These are phyloP conservation scores for Apotomis capreana DNA, from an alignment of 2,888 invertebrate species.

Conservation along the genomic window DNA sequence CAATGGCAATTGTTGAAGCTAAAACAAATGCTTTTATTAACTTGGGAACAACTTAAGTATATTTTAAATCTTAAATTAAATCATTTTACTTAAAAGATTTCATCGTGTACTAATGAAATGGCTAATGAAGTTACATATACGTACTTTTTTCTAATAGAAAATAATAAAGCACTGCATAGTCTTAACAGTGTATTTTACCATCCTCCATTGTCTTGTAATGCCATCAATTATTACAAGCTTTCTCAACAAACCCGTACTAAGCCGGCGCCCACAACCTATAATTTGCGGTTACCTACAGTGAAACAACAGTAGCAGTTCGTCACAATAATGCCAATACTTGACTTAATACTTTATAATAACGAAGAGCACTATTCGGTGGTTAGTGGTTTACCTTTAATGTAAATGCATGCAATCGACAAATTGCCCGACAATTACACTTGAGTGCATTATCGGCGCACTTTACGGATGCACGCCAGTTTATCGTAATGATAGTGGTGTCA, in stretches of 20 bases:
- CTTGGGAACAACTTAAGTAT: neutral
- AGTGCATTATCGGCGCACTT: conserved; percentile 19
- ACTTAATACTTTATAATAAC: conserved; percentile 29
- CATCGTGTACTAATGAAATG: too few relatives aligned
- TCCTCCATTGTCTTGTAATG: neutral
- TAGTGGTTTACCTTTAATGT: conserved; percentile 25
- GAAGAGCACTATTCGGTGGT: conserved; percentile 21
- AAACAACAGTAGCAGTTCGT: conserved; percentile 1
- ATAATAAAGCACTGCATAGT: neutral
- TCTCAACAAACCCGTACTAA: neutral
- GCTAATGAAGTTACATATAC: neutral
- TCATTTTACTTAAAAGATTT: too few relatives aligned
- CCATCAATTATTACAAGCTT: neutral
- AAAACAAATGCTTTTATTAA: neutral
- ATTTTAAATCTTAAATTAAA: too few relatives aligned
- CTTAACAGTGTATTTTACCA: neutral
- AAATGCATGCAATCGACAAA: conserved; percentile 22
- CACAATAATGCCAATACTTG: conserved; percentile 29
- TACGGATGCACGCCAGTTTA: conserved; percentile 35
- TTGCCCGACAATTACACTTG: conserved; percentile 13
- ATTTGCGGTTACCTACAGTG: conserved; percentile 17
- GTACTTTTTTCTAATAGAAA: neutral
- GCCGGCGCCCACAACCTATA: neutral
- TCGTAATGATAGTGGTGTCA: conserved; percentile 33
- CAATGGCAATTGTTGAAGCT: neutral